Evolutionary conservation across 2,113 vertebrate species (phyloP), one percentile per base, ranked within the genome.

Genomic region (Pampusana beccarii): DNA sequence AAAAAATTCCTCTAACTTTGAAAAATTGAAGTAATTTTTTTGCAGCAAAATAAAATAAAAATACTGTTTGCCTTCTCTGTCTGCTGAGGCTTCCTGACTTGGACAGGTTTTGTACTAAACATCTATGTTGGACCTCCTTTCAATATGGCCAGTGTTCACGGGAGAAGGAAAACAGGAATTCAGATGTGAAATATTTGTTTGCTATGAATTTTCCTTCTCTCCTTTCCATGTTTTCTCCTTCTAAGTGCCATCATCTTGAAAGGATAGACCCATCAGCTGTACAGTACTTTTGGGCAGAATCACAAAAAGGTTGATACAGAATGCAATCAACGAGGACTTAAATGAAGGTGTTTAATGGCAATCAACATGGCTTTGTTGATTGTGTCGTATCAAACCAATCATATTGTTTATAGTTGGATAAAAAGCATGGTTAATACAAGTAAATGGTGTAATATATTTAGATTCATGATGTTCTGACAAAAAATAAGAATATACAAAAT

Each of bases 241-340:
- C 29, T 62, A 60, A 74, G 20, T 42, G 29, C 24, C 16, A 28
- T 60, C 53, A 48, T 34, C 65, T 89, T 81, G 57, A 89, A 92
- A 93, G 31, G 62, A 77, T 48, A 92, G 72, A n/a, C 64, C 64
- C 50, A 88, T 93, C 96, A 93, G 28, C 62, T 66, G 21, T 58
- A 51, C 29, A 33, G 31, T 80, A 57, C 54, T 81, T 86, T 36
- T 58, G 34, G 34, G 34, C 34, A 89, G 65, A 91, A 78, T 91
- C 65, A 57, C 42, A 64, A 81, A 94, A 74, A 86, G 10, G 6
- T 25, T 81, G 57, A 38, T 56, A 64, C 3, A 66, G 72, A 93
- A 86, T 53, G 42, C 72, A 88, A 21, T 92, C 86, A 86, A 33
- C 26, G 83, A 88, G 46, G 61, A 86, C 84, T 50, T 42, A 48